These are phyloP conservation scores for Xenopus petersii DNA, from an alignment of 2,797 vertebrate genomes.

Conservation along the genomic window DNA sequence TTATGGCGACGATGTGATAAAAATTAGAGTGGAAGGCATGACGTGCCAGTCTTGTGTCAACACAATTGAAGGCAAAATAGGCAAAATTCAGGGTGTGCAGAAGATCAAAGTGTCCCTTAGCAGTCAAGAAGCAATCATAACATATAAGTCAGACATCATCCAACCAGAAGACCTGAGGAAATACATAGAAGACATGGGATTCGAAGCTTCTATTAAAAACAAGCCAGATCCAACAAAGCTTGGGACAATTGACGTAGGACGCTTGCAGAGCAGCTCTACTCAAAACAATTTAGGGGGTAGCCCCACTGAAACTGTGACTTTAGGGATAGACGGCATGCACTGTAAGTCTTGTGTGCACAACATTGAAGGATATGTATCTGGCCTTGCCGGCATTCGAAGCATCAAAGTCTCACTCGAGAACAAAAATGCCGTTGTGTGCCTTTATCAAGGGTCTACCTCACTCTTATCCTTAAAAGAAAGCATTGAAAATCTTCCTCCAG, in stretches of 20 bases:
- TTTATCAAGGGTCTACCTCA: conserved; percentile 59
- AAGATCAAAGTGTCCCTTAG: conserved; percentile 76
- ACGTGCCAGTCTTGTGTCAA: conserved; percentile 83
- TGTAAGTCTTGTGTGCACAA: conserved; percentile 72
- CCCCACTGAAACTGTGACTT: conserved; percentile 14
- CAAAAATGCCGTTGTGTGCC: conserved; percentile 60
- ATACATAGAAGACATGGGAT: conserved; percentile 77
- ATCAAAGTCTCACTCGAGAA: conserved; percentile 71
- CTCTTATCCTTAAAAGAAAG: conserved; percentile 59
- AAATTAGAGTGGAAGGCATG: conserved; percentile 83
- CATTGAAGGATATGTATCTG: conserved; percentile 69
- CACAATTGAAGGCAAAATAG: conserved; percentile 75
- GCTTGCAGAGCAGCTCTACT: conserved; percentile 53
- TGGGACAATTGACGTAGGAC: conserved; percentile 52
- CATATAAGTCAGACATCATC: conserved; percentile 69
- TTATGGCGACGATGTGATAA: conserved; percentile 61
- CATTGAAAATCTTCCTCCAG: conserved; percentile 72
- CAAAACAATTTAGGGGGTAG: conserved; percentile 1
- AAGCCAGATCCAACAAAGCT: conserved; percentile 59
- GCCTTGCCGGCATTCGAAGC: conserved; percentile 62
- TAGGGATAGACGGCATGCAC: conserved; percentile 73
- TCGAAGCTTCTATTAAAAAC: conserved; percentile 67
- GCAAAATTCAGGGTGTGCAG: conserved; percentile 75
- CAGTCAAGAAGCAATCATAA: conserved; percentile 68
- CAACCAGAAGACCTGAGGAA: conserved; percentile 73